phyloP scores from a whole-genome alignment of 2,888 invertebrate genomes.

The Aradus depressus region DNA sequence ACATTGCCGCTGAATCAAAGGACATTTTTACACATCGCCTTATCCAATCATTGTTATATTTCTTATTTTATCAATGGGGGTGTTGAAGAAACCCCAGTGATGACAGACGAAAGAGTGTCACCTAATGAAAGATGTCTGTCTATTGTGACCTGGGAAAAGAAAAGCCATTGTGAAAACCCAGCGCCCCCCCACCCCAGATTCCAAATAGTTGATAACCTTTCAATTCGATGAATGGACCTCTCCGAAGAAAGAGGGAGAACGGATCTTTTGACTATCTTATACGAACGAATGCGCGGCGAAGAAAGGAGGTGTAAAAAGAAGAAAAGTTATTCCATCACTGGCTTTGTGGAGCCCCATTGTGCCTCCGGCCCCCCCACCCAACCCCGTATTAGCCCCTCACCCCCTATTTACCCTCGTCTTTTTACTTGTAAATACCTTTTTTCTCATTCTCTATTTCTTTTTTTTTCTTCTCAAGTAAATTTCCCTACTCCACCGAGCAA shows the following conservation, averaged over 20 bases:
- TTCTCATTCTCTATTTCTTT: constrained; percentile 12
- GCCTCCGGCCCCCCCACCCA: constrained; percentile 15
- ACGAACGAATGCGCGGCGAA: constrained; percentile 28
- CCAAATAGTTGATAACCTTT: constrained; percentile 30
- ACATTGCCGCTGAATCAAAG: no score
- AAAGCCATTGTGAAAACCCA: constrained; percentile 13
- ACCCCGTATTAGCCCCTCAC: constrained; percentile 22
- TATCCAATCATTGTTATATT: no score
- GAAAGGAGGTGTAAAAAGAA: constrained; percentile 21
- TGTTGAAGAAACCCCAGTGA: no score
- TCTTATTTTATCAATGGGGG: no score
- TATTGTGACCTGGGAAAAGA: constrained; percentile 23
- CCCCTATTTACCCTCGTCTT: constrained; percentile 19
- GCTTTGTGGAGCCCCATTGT: constrained; percentile 27
- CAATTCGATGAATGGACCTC: constrained; percentile 28
- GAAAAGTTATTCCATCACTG: constrained; percentile 30
- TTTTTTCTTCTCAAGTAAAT: constrained; percentile 12
- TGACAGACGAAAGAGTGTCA: no score
- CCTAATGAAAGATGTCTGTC: constrained; percentile 10
- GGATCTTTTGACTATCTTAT: constrained; percentile 30
- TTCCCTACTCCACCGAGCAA: not conserved
- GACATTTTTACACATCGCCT: no score
- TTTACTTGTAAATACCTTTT: constrained; percentile 22
- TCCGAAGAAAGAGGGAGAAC: no score
- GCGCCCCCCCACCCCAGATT: constrained; percentile 23